Evolutionary conservation across 2,113 vertebrate genomes (phyloP).

Genomic region (Connochaetes taurinus): DNA sequence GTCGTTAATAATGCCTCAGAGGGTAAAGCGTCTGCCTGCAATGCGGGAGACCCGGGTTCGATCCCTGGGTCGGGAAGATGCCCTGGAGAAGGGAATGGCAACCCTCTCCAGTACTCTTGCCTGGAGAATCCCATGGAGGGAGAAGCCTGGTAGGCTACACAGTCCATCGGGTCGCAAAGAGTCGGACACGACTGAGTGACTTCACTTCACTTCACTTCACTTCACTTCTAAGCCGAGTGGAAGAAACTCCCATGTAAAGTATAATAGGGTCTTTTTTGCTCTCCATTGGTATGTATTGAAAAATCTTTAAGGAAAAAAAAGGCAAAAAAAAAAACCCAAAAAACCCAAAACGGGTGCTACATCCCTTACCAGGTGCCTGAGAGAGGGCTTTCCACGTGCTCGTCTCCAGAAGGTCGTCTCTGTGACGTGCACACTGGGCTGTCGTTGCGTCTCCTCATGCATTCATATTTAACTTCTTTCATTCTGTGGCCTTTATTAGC

Average conservation of each 20-base stretch:
- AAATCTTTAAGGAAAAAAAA: constrained; percentile 64
- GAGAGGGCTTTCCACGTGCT: constrained; percentile 65
- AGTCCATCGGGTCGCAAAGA: too few species aligned
- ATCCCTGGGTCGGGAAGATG: too few species aligned
- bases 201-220: too few species aligned
- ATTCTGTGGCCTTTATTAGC: constrained; percentile 90
- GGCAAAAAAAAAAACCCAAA: not conserved
- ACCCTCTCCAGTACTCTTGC: too few species aligned
- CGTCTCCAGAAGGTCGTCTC: constrained; percentile 80
- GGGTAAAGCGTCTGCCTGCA: too few species aligned
- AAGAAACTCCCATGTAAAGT: constrained; percentile 63
- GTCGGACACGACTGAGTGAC: too few species aligned
- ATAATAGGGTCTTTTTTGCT: constrained; percentile 55
- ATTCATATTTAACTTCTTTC: constrained; percentile 88
- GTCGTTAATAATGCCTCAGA: not conserved
- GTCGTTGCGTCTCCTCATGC: constrained; percentile 85
- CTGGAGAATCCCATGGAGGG: too few species aligned
- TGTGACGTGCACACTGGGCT: constrained; percentile 76
- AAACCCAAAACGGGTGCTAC: constrained; percentile 11
- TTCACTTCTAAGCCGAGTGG: not conserved
- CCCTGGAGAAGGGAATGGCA: too few species aligned
- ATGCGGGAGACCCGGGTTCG: too few species aligned
- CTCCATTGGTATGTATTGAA: constrained; percentile 69
- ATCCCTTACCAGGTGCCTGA: constrained; percentile 73
- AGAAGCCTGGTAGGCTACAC: too few species aligned